Percentiles rank a stretch among this genome's conserved stretches.
phyloP scores from a whole-genome alignment of 2,113 vertebrate species.

The Charina bottae region DNA sequence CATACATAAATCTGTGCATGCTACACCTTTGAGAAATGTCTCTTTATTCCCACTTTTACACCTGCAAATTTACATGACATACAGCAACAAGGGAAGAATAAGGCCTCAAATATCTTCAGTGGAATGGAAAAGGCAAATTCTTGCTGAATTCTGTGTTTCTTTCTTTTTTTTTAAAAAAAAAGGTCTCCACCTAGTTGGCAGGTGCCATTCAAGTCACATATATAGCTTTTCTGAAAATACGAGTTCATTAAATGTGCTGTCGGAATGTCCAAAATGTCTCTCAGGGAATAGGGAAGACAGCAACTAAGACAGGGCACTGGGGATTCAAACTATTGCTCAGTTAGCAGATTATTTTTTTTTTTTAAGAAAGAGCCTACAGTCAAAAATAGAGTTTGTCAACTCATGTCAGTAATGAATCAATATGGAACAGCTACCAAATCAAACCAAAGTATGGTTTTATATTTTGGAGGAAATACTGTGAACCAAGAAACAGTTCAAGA shows the following conservation, averaged over 20 bases:
- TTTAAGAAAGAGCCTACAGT: conserved; percentile 20
- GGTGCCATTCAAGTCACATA: conserved; percentile 56
- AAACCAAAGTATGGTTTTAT: background rate
- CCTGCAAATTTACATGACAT: background rate
- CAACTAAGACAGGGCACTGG: background rate
- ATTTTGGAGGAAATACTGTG: background rate
- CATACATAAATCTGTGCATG: background rate
- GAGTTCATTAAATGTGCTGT: conserved; percentile 55
- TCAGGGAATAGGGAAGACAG: conserved; percentile 19
- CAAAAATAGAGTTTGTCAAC: conserved; percentile 23
- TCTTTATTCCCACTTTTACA: background rate
- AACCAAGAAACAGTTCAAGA: background rate
- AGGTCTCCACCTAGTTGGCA: conserved; percentile 45
- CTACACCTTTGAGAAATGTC: background rate
- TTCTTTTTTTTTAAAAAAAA: background rate
- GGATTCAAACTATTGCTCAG: conserved; percentile 30
- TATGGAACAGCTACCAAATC: conserved; percentile 10
- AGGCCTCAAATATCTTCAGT: conserved; percentile 42
- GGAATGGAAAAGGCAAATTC: conserved; percentile 51
- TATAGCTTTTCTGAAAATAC: conserved; percentile 59
- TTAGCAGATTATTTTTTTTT: background rate
- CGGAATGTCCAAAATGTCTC: conserved; percentile 15
- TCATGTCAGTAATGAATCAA: conserved; percentile 33
- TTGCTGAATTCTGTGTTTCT: conserved; percentile 38
- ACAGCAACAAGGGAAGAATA: conserved; percentile 2